Conservation (phyloP, 2,113 vertebrate species). For the Lathamus discolor region DNA sequence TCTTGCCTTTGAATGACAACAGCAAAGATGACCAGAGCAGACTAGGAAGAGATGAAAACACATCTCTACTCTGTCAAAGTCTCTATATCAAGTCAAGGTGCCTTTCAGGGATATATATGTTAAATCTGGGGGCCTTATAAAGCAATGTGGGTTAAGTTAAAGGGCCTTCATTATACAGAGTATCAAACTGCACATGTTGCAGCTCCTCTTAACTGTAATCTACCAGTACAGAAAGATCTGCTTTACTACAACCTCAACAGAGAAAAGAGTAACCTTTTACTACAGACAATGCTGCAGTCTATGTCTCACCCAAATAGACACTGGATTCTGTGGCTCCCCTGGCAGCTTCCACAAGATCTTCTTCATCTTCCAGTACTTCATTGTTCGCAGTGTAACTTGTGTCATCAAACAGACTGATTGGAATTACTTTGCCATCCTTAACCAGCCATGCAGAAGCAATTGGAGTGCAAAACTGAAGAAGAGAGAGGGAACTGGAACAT, state of each 20-base stretch:
- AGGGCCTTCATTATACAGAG: neutral
- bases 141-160: neutral
- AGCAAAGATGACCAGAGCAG: neutral
- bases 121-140: neutral
- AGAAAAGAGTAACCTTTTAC: neutral
- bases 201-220: neutral
- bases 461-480: constrained; percentile 90
- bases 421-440: constrained; percentile 90
- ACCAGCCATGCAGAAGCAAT: constrained; percentile 97
- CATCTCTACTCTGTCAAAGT: neutral
- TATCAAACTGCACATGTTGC: neutral
- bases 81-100: neutral
- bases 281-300: neutral
- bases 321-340: constrained; percentile 88
- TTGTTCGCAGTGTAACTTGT: constrained; percentile 81
- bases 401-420: constrained; percentile 95
- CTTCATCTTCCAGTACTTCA: constrained; percentile 83
- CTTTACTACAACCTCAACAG: neutral
- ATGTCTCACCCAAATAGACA: constrained; percentile 88
- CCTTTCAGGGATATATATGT: neutral
- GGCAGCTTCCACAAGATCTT: constrained; percentile 84
- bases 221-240: neutral
- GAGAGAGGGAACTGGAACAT: neutral
- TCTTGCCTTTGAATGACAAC: neutral
- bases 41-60: neutral